These are phyloP conservation scores for Dreissena polymorpha DNA, from an alignment of 1,140 invertebrate species.

Conservation along the genomic window DNA sequence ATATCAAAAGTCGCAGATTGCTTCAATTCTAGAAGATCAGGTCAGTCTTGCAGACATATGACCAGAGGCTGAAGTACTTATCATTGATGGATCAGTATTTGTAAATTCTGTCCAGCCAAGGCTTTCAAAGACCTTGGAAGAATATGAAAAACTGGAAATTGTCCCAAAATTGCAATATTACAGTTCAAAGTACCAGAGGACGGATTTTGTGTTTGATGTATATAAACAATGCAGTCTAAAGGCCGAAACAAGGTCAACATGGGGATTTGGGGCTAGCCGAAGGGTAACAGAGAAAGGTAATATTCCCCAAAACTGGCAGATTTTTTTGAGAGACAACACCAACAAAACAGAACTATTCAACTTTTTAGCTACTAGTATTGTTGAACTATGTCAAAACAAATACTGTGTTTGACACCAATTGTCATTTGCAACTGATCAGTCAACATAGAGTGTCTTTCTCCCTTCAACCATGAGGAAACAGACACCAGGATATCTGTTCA, in stretches of 20 bases:
- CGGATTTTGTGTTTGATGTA: constrained; percentile 56
- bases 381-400: constrained; percentile 15
- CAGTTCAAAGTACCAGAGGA: constrained; percentile 17
- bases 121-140: constrained; percentile 55
- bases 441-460: not conserved
- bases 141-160: constrained; percentile 48
- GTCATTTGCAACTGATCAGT: constrained; percentile 40
- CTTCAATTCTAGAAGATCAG: constrained; percentile 33
- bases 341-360: constrained; percentile 68
- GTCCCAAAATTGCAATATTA: constrained; percentile 54
- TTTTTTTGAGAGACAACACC: constrained; percentile 55
- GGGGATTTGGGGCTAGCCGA: constrained; percentile 54
- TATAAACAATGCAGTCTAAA: constrained; percentile 56
- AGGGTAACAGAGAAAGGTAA: constrained; percentile 58
- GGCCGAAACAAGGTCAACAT: constrained; percentile 51
- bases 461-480: constrained; percentile 65
- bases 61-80: constrained; percentile 38
- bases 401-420: constrained; percentile 9
- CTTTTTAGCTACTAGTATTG: constrained; percentile 60
- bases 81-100: constrained; percentile 56
- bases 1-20: constrained; percentile 57
- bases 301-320: too few species aligned
- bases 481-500: constrained; percentile 65
- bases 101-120: constrained; percentile 48
- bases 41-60: constrained; percentile 16